Base-by-base conservation (phyloP, 2,888 invertebrate genomes). In the Blastobasis lacticolella region DNA sequence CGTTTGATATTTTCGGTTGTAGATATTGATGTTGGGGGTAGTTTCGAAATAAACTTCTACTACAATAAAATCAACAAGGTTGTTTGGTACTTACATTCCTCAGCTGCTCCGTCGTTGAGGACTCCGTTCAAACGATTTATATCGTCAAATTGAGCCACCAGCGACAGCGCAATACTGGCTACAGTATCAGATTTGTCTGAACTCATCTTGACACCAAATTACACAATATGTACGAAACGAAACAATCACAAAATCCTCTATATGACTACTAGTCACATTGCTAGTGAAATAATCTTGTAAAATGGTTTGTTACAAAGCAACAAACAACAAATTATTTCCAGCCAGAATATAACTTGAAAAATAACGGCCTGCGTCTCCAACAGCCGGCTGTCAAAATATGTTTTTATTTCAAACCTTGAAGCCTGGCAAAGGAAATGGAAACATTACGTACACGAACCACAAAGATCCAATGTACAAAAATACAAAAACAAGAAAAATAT, bases 41-140 rank as follows among this genome's bases (percentile, higher is more conserved):
- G 23, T 23, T 23, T 23, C 23, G 23, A 23, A 23, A 23, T 3
- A 23, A 23, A 23, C 71, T 93, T 92, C 65, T 93, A 91, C 62
- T 92, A 90, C 2, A 93, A 89, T 67, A 95, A 94, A 55, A 91
- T 91, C 46, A 93, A 73, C 70, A 96, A 94, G 81, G 93, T 95
- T 95, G 51, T 37, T 5, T 38, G 40, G n/a, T 61, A 81, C 90
- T 88, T 75, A 93, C 93, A 90, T 87, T 93, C 92, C 79, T 93
- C 93, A 10, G 92, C 90, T 3, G 90, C 89, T 63, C 91, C 92
- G 63, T 92, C 92, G 52, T 91, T 90, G 46, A 93, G 82, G 47
- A 92, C 90, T 62, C 88, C 90, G 58, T 91, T 90, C 65, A 92
- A 90, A 58, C 93, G 90, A 69, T 92, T 91, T 61, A 94, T 82